Evolutionary conservation across 1,140 invertebrate genomes (phyloP).

Genomic region (Nasonia vitripennis): DNA sequence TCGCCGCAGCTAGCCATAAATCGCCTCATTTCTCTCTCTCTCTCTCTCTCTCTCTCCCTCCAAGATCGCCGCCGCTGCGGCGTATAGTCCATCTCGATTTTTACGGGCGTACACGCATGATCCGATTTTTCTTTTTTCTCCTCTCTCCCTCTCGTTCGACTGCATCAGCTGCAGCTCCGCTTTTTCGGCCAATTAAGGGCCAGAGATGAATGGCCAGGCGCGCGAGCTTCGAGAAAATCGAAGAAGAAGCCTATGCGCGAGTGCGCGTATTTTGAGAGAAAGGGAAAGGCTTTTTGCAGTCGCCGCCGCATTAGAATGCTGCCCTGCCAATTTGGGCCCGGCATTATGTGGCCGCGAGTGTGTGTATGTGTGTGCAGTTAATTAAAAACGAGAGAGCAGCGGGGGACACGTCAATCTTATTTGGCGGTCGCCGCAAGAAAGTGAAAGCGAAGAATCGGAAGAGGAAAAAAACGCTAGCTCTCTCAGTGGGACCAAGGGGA

Average conservation of each 20-base stretch:
- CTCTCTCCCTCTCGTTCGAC: too few relatives aligned
- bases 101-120: not conserved
- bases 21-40: conserved; percentile 44
- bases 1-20: conserved; percentile 40
- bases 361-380: conserved; percentile 59
- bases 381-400: conserved; percentile 72
- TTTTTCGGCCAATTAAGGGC: conserved; percentile 51
- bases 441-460: conserved; percentile 23
- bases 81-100: not conserved
- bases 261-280: conserved; percentile 37
- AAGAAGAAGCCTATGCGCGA: conserved; percentile 38
- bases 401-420: conserved; percentile 71
- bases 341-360: conserved; percentile 44
- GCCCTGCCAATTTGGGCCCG: conserved; percentile 68
- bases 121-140: not conserved
- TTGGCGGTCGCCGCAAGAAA: conserved; percentile 60
- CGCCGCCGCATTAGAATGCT: conserved; percentile 66
- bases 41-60: conserved; percentile 3
- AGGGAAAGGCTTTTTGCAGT: conserved; percentile 64
- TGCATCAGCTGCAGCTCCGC: not conserved
- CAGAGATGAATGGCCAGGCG: conserved; percentile 50
- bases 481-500: not conserved
- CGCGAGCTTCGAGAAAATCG: conserved; percentile 44
- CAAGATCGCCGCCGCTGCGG: conserved; percentile 5
- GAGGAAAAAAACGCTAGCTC: too few relatives aligned